Base-by-base conservation (phyloP, 2,113 vertebrate species). In the Spea multiplicata region DNA sequence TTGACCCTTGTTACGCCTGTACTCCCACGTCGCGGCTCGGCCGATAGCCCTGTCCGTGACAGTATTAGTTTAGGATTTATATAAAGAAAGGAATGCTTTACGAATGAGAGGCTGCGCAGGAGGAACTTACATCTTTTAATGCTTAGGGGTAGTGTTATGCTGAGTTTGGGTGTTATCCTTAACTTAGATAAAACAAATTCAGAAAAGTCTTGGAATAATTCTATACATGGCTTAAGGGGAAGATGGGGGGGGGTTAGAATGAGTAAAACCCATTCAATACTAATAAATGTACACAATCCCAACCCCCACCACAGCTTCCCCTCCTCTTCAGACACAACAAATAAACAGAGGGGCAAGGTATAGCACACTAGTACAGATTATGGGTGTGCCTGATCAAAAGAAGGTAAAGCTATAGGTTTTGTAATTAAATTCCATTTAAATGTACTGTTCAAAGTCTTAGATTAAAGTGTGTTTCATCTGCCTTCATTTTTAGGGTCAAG, bases 341-440 rank as follows among this genome's bases (percentile, higher is more conserved):
- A 76, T 76, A 76, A 67, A 66, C 74, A 68, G 13, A 76, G 6
- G 12, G 50, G n/a, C 14, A 6, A 57, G 65, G 64, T 13, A 59
- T 13, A 59, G 55, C 4, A 59, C 8, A 59, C 1, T 13, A 9
- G 14, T 13, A 9, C 12, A 59, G 68, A 53, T 71, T 52, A 53
- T 52, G 46, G 68, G 74, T 67, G 74, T 67, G 49, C 64, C n/a
- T 1, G 55, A 55, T 76, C 65, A 6, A n/a, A 12, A 6, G 6
- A 4, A 16, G 45, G 46, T 49, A 13, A 49, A 65, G 47, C 49
- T 30, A 13, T 50, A 17, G 44, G 61, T 2, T 10, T 45, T 57
- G 50, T 44, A 65, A 48, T 59, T 67, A 59, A 2, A 45, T 13
- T 17, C 9, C 13, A 16, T 53, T 57, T 4, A 13, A 5, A 9